A percentile compares a stretch with the other conserved stretches of the same genome.
phyloP scores from a whole-genome alignment of 2,888 invertebrate genomes.

The Julus scanicus region DNA sequence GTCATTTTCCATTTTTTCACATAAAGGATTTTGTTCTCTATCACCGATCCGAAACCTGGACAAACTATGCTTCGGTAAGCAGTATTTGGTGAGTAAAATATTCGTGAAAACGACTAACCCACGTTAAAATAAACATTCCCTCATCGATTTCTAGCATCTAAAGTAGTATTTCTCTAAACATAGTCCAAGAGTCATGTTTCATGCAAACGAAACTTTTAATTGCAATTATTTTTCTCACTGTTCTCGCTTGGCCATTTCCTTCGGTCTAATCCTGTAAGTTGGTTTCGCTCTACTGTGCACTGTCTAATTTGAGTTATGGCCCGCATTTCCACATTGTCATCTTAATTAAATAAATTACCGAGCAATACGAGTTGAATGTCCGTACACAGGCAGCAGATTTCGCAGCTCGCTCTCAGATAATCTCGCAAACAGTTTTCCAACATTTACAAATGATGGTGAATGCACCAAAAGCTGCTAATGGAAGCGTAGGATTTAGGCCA shows the following conservation, averaged over 20 bases:
- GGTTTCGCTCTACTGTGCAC: slow-evolving; percentile 17
- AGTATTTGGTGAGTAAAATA: no score
- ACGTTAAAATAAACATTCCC: no score
- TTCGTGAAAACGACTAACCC: no score
- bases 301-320: slow-evolving; percentile 39
- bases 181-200: background rate
- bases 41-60: no score
- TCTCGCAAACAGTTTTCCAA: background rate
- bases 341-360: slow-evolving; percentile 42
- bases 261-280: slow-evolving; percentile 18
- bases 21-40: no score
- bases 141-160: no score
- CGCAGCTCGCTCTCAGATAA: background rate
- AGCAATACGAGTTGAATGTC: slow-evolving; percentile 3
- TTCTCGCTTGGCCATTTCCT: background rate
- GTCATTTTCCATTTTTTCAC: background rate
- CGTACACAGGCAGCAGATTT: background rate
- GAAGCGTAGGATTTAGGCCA: background rate
- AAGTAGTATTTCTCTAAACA: no score
- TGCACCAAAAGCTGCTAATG: background rate
- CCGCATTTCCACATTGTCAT: slow-evolving; percentile 42
- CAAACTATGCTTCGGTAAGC: no score
- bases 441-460: background rate
- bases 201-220: slow-evolving; percentile 24
- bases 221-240: slow-evolving; percentile 13